Evolutionary conservation across 2,888 invertebrate genomes (phyloP).

Genomic region (Drosophila colorata): DNA sequence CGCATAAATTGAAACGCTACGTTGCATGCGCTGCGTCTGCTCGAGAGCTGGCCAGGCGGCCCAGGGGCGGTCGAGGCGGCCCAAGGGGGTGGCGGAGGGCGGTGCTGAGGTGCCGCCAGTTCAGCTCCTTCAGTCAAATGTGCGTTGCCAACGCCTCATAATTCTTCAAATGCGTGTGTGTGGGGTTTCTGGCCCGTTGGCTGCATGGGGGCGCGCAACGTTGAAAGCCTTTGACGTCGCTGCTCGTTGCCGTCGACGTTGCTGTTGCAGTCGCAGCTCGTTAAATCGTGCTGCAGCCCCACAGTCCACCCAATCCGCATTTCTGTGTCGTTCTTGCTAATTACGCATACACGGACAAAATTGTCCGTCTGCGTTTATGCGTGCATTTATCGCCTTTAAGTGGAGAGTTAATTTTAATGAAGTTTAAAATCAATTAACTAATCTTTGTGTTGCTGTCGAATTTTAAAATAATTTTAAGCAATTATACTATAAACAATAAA

Average conservation of each 20-base stretch:
- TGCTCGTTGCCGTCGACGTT: slow-evolving; percentile 6
- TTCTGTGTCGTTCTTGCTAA: slow-evolving; percentile 72
- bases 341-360: slow-evolving; percentile 64
- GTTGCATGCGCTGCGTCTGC: slow-evolving; percentile 72
- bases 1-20: slow-evolving; percentile 81
- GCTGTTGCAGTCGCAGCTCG: slow-evolving; percentile 63
- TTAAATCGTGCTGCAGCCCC: slow-evolving; percentile 65
- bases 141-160: slow-evolving; percentile 75
- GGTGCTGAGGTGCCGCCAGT: slow-evolving; percentile 35
- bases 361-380: slow-evolving; percentile 38
- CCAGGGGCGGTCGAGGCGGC: background rate
- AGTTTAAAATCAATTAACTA: too few relatives aligned
- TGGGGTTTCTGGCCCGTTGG: slow-evolving; percentile 61
- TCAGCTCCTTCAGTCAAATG: slow-evolving; percentile 70
- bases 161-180: slow-evolving; percentile 75
- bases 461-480: too few relatives aligned
- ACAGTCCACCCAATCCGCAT: slow-evolving; percentile 38
- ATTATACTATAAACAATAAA: too few relatives aligned
- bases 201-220: slow-evolving; percentile 57
- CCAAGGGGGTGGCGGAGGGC: background rate
- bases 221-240: slow-evolving; percentile 65
- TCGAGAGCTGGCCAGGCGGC: slow-evolving; percentile 34
- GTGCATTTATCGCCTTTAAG: slow-evolving; percentile 8
- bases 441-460: too few relatives aligned
- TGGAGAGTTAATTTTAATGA: background rate